Percentiles rank a stretch among this genome's conserved stretches.
phyloP scores from a whole-genome alignment of 2,113 vertebrate species.

The Atrichornis clamosus region DNA sequence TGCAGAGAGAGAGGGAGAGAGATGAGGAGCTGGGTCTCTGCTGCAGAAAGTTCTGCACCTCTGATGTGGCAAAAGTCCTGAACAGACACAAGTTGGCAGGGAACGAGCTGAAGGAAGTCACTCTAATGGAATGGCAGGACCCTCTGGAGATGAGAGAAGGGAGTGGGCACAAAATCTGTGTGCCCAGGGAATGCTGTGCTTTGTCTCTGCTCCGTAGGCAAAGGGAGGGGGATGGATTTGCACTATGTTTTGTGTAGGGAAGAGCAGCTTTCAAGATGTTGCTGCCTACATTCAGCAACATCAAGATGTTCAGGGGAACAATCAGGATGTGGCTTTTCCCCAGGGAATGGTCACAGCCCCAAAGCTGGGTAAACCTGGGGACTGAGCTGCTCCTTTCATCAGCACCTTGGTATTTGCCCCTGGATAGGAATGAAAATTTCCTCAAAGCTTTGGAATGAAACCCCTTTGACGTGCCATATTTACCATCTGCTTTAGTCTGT shows the following conservation, averaged over 20 bases:
- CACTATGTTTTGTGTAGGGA: fast-evolving
- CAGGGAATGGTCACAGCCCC: background rate
- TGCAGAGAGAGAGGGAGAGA: background rate
- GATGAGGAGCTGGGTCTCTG: background rate
- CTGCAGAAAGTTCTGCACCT: background rate
- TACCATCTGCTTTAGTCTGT: background rate
- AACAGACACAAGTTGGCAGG: background rate
- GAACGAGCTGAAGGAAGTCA: background rate
- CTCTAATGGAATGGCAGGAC: background rate
- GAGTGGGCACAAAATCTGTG: background rate
- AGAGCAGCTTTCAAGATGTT: background rate
- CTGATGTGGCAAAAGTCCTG: background rate
- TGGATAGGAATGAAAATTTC: background rate
- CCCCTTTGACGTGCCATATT: background rate
- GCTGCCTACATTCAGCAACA: background rate
- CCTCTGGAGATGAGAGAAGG: background rate
- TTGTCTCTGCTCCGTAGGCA: background rate
- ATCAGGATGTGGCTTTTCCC: background rate
- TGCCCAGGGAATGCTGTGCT: background rate
- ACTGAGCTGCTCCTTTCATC: background rate
- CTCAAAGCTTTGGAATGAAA: background rate
- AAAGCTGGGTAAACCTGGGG: background rate
- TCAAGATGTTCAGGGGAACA: background rate
- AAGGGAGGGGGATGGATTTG: background rate
- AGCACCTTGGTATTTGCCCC: background rate